Conservation (phyloP, 2,888 invertebrate species). For the Noctua fimbriata region DNA sequence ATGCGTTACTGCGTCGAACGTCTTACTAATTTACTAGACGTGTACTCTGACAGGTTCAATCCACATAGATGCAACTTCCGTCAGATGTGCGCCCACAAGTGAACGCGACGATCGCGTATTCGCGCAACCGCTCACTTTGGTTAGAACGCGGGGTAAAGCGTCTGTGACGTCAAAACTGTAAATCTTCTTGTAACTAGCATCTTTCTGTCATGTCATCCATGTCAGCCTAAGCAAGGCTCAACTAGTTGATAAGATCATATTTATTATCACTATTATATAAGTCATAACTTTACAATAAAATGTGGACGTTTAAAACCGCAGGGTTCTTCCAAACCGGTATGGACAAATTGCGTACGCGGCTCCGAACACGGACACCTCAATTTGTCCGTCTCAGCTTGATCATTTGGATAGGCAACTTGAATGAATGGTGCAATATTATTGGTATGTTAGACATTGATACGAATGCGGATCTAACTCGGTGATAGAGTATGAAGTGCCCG, state of each 20-base stretch:
- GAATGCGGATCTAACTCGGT: background rate
- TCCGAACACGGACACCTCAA: background rate
- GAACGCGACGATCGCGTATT: background rate
- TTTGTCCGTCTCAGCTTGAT: background rate
- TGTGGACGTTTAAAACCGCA: conserved; percentile 40
- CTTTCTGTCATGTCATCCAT: conserved; percentile 25
- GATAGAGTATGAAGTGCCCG: background rate
- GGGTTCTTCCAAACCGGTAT: background rate
- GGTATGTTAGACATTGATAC: conserved; percentile 17
- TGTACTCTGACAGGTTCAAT: background rate
- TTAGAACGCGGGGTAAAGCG: background rate
- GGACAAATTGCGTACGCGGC: background rate
- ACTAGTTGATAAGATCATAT: conserved; percentile 45
- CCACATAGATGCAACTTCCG: background rate
- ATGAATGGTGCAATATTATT: conserved; percentile 12
- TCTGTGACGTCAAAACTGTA: conserved; percentile 30
- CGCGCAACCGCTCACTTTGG: background rate
- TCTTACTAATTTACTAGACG: background rate
- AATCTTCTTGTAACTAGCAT: conserved; percentile 22
- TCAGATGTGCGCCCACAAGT: background rate
- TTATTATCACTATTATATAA: conserved; percentile 50
- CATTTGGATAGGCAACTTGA: background rate
- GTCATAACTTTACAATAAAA: conserved; percentile 23
- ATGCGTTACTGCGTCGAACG: background rate
- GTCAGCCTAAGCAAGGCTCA: conserved; percentile 54